Percentiles rank a stretch among this genome's conserved stretches.
Conservation (phyloP, 2,113 vertebrate genomes). For the Pao palembangensis region DNA sequence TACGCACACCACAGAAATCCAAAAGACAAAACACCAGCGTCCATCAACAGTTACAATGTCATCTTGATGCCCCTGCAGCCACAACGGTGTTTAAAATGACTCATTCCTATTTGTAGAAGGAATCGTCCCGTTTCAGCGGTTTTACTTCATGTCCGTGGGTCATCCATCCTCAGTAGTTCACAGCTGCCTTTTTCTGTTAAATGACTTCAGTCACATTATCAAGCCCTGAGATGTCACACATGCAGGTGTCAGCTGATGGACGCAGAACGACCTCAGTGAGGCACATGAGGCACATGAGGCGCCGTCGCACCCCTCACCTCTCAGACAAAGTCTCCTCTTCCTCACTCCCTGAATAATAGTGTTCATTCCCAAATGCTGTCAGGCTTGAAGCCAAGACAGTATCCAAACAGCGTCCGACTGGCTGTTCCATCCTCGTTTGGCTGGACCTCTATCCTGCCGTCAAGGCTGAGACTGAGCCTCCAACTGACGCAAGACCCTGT, state of each 20-base stretch:
- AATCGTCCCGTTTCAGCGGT: constrained; percentile 24
- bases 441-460: constrained; percentile 48
- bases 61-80: constrained; percentile 29
- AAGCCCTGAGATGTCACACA: constrained; percentile 20
- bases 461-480: constrained; percentile 44
- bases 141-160: constrained; percentile 18
- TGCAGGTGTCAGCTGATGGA: constrained; percentile 27
- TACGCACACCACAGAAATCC: not conserved
- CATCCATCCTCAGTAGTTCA: constrained; percentile 11
- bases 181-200: not conserved
- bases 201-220: constrained; percentile 1
- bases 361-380: constrained; percentile 51
- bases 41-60: constrained; percentile 6
- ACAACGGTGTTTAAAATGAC: constrained; percentile 36
- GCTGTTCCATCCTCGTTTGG: constrained; percentile 35
- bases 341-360: constrained; percentile 54
- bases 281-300: constrained; percentile 9
- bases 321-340: constrained; percentile 66
- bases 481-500: constrained; percentile 53
- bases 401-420: constrained; percentile 24
- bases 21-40: constrained; percentile 7
- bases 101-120: constrained; percentile 36
- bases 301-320: constrained; percentile 60
- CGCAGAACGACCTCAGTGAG: constrained; percentile 36
- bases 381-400: constrained; percentile 24